Evolutionary conservation across 2,888 invertebrate species (phyloP).

Genomic region (Pseudeuparius sepicola): DNA sequence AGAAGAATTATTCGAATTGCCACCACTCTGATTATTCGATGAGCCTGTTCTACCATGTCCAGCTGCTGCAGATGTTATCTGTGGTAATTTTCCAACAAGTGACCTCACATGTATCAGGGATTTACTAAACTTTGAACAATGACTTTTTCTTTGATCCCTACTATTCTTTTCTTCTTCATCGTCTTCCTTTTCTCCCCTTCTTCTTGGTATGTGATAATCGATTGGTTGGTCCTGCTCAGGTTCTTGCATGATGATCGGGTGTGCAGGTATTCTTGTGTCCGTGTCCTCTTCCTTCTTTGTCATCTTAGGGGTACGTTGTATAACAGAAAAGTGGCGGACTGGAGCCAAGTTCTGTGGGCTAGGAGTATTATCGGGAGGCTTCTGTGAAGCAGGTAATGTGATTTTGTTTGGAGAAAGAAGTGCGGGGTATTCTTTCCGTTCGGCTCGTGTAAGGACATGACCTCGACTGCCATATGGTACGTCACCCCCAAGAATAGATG

Average conservation of each 20-base stretch:
- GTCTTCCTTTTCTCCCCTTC: conserved; percentile 57
- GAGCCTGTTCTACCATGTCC: conserved; percentile 57
- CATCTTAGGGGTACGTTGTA: conserved; percentile 48
- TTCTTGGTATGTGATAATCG: conserved; percentile 79
- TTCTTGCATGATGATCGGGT: conserved; percentile 27
- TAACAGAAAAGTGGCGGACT: conserved; percentile 36
- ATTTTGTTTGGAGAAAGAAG: conserved; percentile 38
- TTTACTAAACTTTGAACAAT: conserved; percentile 56
- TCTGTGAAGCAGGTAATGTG: conserved; percentile 47
- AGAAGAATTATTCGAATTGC: conserved; percentile 30
- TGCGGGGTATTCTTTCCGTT: conserved; percentile 68
- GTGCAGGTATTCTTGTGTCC: conserved; percentile 29
- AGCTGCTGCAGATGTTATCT: conserved; percentile 63
- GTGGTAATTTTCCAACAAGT: conserved; percentile 48
- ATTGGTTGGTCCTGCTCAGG: conserved; percentile 64
- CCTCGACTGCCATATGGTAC: conserved; percentile 72
- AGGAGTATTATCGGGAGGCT: conserved; percentile 44
- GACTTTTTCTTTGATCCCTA: conserved; percentile 58
- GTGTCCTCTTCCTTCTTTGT: conserved; percentile 39
- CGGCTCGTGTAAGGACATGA: conserved; percentile 57
- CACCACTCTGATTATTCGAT: conserved; percentile 40
- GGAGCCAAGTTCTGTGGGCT: conserved; percentile 34
- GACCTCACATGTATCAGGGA: conserved; percentile 49
- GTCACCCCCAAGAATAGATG: conserved; percentile 72
- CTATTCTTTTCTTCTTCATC: conserved; percentile 59